A percentile compares a stretch with the other conserved stretches of the same genome.
Evolutionary conservation across 1,140 invertebrate genomes (phyloP).

Genomic region (Choristoneura fumiferana): DNA sequence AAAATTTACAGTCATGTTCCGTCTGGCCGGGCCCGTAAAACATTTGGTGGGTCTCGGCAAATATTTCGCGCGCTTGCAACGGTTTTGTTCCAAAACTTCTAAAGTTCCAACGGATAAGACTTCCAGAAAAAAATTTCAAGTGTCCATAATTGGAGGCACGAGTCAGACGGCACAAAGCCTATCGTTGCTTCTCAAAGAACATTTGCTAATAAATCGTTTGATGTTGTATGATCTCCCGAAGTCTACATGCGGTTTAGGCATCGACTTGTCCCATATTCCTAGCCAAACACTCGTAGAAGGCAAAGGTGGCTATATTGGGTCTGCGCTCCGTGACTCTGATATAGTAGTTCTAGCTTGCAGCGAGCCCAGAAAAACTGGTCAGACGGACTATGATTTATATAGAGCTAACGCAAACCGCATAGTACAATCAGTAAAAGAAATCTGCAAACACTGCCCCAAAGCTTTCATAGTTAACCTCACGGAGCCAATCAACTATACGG

Average conservation of each 20-base stretch:
- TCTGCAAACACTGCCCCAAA: not conserved
- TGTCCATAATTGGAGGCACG: not conserved
- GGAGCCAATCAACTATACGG: slow-evolving; percentile 7
- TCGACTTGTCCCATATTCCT: not conserved
- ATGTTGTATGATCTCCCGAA: slow-evolving; percentile 1
- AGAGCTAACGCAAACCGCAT: not conserved
- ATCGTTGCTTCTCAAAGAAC: not conserved
- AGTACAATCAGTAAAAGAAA: not conserved
- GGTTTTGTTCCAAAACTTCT: not conserved
- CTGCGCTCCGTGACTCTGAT: not conserved
- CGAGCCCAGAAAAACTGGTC: not conserved
- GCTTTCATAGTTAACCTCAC: slow-evolving; percentile 2
- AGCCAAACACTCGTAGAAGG: not conserved
- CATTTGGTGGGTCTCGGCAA: not conserved
- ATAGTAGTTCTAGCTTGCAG: not conserved
- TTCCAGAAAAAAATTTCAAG: slow-evolving; percentile 1
- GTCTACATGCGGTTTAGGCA: not conserved
- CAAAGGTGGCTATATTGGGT: not conserved
- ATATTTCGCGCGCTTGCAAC: no score
- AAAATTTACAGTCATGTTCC: not conserved
- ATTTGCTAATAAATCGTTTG: not conserved
- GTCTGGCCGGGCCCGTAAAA: slow-evolving; percentile 1
- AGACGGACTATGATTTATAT: slow-evolving; percentile 13
- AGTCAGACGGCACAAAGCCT: not conserved
- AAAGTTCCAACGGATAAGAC: not conserved